Conservation (phyloP, 2,888 invertebrate species). For the Entomobrya proxima region DNA sequence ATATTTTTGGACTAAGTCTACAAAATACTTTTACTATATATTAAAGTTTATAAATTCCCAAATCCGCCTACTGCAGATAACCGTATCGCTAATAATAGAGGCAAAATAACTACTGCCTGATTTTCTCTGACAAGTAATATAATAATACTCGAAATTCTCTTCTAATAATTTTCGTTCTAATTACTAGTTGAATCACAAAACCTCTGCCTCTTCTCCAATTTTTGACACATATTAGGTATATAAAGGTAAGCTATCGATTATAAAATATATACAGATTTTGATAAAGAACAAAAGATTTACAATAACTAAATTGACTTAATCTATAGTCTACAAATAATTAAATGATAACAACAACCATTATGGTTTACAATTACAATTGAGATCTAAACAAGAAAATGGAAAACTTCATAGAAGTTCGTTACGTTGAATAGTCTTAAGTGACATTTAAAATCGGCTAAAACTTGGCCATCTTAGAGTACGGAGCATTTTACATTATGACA, state of each 20-base stretch:
- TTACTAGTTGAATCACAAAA: constrained; percentile 27
- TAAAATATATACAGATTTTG: constrained; percentile 6
- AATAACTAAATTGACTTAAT: background rate
- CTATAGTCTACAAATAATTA: background rate
- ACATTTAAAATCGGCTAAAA: too few species aligned
- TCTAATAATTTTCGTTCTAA: background rate
- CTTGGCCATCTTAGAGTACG: background rate
- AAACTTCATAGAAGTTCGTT: too few species aligned
- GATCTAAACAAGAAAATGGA: too few species aligned
- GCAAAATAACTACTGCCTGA: background rate
- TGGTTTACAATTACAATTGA: too few species aligned
- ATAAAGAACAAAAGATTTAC: background rate
- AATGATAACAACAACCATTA: constrained; percentile 8
- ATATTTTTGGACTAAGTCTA: background rate
- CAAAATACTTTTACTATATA: background rate
- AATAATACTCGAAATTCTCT: background rate
- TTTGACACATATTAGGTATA: background rate
- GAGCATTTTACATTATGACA: background rate
- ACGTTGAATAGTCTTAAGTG: too few species aligned
- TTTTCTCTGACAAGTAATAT: background rate
- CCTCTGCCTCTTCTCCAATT: background rate
- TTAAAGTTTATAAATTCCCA: too few species aligned
- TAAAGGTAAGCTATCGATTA: background rate
- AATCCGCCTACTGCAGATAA: too few species aligned
- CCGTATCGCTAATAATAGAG: background rate